Evolutionary conservation across 2,113 vertebrate species (phyloP).

Genomic region (Galemys pyrenaicus): DNA sequence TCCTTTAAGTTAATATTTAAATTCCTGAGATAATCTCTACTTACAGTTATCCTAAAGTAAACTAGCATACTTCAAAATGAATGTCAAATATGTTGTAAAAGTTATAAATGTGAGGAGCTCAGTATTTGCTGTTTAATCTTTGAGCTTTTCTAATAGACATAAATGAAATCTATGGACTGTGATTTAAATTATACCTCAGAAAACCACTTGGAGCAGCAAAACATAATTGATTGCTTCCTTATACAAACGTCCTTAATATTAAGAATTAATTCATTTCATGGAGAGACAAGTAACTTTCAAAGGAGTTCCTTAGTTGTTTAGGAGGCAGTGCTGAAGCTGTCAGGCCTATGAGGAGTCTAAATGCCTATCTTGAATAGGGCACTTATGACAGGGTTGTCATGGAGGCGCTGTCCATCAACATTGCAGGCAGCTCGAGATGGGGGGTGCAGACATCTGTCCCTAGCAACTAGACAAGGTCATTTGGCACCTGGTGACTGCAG

Average conservation of each 20-base stretch:
- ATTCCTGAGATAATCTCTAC: slow-evolving; percentile 13
- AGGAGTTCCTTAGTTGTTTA: neutral
- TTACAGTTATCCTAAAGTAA: slow-evolving; percentile 42
- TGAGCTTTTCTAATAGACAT: neutral
- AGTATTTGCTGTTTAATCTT: slow-evolving; percentile 8
- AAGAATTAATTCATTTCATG: slow-evolving; percentile 6
- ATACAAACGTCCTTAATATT: neutral
- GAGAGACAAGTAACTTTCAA: slow-evolving; percentile 1
- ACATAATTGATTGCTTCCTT: neutral
- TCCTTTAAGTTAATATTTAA: slow-evolving; percentile 41
- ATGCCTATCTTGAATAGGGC: neutral
- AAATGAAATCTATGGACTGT: neutral
- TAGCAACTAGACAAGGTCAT: neutral
- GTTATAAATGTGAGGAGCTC: neutral
- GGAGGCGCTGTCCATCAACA: neutral
- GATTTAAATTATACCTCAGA: slow-evolving; percentile 38
- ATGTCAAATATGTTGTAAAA: neutral
- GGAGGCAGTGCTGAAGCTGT: neutral
- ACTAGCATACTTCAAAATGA: neutral
- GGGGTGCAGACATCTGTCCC: fast-evolving
- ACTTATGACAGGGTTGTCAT: neutral
- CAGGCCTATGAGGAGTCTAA: neutral
- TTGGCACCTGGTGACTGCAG: neutral
- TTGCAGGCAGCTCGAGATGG: neutral
- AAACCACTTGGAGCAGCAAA: slow-evolving; percentile 22